A percentile compares a stretch with the other conserved stretches of the same genome.
Conservation (phyloP, 64 coral and sea anemone species). For the Acropora tenuis region DNA sequence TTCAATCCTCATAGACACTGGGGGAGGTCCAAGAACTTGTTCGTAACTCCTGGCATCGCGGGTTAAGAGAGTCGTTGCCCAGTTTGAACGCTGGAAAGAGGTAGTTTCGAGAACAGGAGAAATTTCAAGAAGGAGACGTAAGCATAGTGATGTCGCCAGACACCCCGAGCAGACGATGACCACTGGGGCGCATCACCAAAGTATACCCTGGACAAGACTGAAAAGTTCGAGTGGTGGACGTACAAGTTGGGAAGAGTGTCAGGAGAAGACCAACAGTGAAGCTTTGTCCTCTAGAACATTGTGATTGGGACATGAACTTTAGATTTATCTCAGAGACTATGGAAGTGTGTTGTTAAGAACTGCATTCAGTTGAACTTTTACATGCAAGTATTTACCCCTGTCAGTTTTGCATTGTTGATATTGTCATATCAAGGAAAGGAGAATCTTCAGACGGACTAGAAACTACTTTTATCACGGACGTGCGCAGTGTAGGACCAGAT, state of each 20-base stretch:
- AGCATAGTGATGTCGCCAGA: conserved; percentile 28
- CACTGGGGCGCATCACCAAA: conserved; percentile 2
- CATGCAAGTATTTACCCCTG: no score
- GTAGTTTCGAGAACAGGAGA: conserved; percentile 9
- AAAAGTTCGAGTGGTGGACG: conserved; percentile 21
- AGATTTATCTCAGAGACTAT: no score
- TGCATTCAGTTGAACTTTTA: no score
- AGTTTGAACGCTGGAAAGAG: conserved; percentile 4
- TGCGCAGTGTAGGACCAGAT: no score
- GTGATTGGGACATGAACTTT: no score
- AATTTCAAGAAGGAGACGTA: conserved; percentile 20
- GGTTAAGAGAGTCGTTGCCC: conserved; percentile 28
- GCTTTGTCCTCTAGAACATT: conserved; percentile 37
- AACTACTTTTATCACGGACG: no score
- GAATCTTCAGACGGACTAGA: neutral
- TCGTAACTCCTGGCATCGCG: conserved; percentile 19
- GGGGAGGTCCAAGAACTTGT: conserved; percentile 33
- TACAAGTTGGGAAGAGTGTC: neutral
- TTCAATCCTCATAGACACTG: conserved; percentile 21
- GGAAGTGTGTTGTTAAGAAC: no score
- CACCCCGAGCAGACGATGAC: conserved; percentile 17
- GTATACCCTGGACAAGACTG: conserved; percentile 1
- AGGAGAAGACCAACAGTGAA: conserved; percentile 28
- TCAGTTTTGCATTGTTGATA: no score
- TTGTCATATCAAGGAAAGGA: neutral